phyloP scores from a whole-genome alignment of 2,888 invertebrate genomes.

The Drosophila ezoana region DNA sequence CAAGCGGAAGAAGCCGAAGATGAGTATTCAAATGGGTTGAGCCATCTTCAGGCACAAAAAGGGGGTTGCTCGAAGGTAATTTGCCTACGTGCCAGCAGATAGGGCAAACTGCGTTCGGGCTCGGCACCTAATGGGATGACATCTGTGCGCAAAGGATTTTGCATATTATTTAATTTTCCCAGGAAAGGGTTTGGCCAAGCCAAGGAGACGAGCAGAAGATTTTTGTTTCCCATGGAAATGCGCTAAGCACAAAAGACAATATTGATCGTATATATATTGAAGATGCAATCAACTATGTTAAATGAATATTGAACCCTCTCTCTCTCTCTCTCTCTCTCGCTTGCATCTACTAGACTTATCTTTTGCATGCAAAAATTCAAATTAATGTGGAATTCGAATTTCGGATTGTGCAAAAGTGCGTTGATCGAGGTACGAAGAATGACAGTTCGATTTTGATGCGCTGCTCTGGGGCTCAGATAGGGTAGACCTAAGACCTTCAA shows the following conservation, averaged over 20 bases:
- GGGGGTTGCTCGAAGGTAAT: constrained; percentile 75
- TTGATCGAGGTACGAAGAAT: constrained; percentile 47
- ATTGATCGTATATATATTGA: constrained; percentile 76
- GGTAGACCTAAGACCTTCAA: constrained; percentile 2
- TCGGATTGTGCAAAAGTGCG: constrained; percentile 57
- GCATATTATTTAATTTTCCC: constrained; percentile 83
- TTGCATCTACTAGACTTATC: constrained; percentile 19
- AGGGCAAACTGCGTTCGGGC: constrained; percentile 32
- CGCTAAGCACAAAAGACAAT: constrained; percentile 79
- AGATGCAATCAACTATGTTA: constrained; percentile 83
- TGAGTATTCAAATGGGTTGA: constrained; percentile 84
- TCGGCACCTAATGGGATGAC: constrained; percentile 73
- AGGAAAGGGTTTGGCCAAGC: constrained; percentile 57
- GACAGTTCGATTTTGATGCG: constrained; percentile 31
- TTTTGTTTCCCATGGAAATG: constrained; percentile 83
- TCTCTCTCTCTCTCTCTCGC: too few species aligned
- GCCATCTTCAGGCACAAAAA: constrained; percentile 44
- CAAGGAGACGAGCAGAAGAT: constrained; percentile 35
- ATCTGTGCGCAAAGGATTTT: constrained; percentile 62
- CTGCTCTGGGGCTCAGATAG: not conserved
- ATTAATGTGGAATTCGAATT: constrained; percentile 65
- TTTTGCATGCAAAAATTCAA: constrained; percentile 82
- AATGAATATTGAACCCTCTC: constrained; percentile 66
- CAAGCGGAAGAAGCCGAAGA: constrained; percentile 65
- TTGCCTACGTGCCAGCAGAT: constrained; percentile 74